Evolutionary conservation across 2,113 vertebrate species (phyloP).

Genomic region (Thunnus maccoyii): DNA sequence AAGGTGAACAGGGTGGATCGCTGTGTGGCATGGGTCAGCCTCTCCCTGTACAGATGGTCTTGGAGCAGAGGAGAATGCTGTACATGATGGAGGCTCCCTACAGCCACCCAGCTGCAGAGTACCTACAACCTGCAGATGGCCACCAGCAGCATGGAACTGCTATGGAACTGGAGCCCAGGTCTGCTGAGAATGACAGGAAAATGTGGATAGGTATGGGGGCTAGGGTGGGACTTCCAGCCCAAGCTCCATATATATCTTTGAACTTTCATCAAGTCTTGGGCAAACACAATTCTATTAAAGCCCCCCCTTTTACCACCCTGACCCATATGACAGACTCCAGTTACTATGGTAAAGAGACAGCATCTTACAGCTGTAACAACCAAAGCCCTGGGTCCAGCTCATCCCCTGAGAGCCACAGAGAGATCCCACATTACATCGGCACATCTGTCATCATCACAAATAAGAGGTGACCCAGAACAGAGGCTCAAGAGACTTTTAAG

Average conservation of each 20-base stretch:
- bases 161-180: slow-evolving; percentile 64
- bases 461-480: slow-evolving; percentile 88
- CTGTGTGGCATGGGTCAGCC: slow-evolving; percentile 80
- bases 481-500: background rate
- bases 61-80: slow-evolving; percentile 86
- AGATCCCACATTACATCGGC: slow-evolving; percentile 90
- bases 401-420: slow-evolving; percentile 84
- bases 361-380: slow-evolving; percentile 81
- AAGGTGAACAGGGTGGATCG: slow-evolving; percentile 81
- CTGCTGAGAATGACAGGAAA: slow-evolving; percentile 71
- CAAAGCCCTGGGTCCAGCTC: slow-evolving; percentile 86
- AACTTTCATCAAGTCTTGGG: slow-evolving; percentile 91
- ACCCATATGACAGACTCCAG: slow-evolving; percentile 77
- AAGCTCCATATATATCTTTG: slow-evolving; percentile 88
- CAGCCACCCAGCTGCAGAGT: slow-evolving; percentile 60
- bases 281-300: slow-evolving; percentile 86
- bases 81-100: slow-evolving; percentile 82
- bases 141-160: slow-evolving; percentile 51
- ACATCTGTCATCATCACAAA: slow-evolving; percentile 95
- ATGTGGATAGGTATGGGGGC: slow-evolving; percentile 55
- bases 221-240: slow-evolving; percentile 77
- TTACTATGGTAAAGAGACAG: slow-evolving; percentile 78
- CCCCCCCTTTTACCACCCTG: slow-evolving; percentile 76
- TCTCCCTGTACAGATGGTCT: slow-evolving; percentile 82
- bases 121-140: slow-evolving; percentile 59